A percentile compares a stretch with the other conserved stretches of the same genome.
These are phyloP conservation scores for Cotesia glomerata DNA, from an alignment of 1,140 invertebrate genomes.

Conservation along the genomic window DNA sequence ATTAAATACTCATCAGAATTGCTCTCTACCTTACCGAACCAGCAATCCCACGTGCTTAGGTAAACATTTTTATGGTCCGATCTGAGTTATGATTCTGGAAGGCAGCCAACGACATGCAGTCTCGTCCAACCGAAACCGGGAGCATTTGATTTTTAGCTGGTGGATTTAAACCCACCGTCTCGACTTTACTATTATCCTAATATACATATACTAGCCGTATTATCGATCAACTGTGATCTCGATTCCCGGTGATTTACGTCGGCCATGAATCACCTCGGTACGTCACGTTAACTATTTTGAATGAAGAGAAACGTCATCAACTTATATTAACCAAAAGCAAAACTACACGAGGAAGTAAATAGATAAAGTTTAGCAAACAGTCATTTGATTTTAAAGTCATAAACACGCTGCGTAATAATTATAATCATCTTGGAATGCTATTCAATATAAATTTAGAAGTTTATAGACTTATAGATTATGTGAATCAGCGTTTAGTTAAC, in stretches of 20 bases:
- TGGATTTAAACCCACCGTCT: too few species aligned
- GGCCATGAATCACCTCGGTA: conserved; percentile 8
- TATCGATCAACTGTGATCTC: conserved; percentile 14
- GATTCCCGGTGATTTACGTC: background rate
- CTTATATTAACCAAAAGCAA: too few species aligned
- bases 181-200: too few species aligned
- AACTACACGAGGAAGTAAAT: too few species aligned
- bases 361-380: background rate
- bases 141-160: background rate
- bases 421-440: background rate
- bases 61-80: background rate
- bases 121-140: background rate
- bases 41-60: background rate
- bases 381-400: background rate
- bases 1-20: too few species aligned
- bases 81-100: background rate
- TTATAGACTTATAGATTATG: background rate
- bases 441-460: background rate
- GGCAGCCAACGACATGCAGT: too few species aligned
- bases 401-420: background rate
- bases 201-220: background rate
- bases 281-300: conserved; percentile 11
- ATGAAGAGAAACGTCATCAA: conserved; percentile 6
- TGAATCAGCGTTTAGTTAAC: background rate
- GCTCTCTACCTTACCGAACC: too few species aligned